These are phyloP conservation scores for Aphelocoma coerulescens DNA, from an alignment of 2,113 vertebrate species.

Conservation along the genomic window DNA sequence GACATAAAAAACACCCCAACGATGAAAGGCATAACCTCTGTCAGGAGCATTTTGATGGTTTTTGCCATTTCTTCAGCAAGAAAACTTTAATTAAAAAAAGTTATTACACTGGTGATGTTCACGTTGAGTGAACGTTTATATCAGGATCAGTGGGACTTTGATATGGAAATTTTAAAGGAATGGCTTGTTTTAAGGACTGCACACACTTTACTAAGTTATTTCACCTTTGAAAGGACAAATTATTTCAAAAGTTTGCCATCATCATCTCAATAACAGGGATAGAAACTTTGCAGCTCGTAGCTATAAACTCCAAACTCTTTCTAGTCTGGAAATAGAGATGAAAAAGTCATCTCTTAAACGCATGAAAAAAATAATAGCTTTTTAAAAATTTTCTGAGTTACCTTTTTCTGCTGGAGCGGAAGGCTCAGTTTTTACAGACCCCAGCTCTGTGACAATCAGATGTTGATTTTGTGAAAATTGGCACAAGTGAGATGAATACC, in stretches of 20 bases:
- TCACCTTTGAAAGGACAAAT: not conserved
- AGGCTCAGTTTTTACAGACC: not conserved
- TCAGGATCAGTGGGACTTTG: not conserved
- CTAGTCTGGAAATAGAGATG: not conserved
- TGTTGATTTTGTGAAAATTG: not conserved
- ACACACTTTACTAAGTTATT: not conserved
- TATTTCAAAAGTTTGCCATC: not conserved
- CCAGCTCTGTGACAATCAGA: not conserved
- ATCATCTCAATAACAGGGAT: not conserved
- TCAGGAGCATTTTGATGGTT: not conserved
- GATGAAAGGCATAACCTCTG: not conserved
- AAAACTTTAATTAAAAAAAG: slow-evolving; percentile 16
- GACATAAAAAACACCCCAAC: fast-evolving
- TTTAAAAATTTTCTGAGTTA: not conserved
- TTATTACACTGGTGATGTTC: not conserved
- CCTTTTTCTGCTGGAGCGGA: not conserved
- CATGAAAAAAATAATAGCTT: not conserved
- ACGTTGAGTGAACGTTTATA: not conserved
- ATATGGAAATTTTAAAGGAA: slow-evolving; percentile 22
- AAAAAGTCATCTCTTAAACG: not conserved
- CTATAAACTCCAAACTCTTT: not conserved
- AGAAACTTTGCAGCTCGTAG: not conserved
- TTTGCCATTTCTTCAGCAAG: not conserved
- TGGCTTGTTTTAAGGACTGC: slow-evolving; percentile 2
- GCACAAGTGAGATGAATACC: not conserved